Evolutionary conservation across 1,140 invertebrate species (phyloP).

Genomic region (Nautilus pompilius): DNA sequence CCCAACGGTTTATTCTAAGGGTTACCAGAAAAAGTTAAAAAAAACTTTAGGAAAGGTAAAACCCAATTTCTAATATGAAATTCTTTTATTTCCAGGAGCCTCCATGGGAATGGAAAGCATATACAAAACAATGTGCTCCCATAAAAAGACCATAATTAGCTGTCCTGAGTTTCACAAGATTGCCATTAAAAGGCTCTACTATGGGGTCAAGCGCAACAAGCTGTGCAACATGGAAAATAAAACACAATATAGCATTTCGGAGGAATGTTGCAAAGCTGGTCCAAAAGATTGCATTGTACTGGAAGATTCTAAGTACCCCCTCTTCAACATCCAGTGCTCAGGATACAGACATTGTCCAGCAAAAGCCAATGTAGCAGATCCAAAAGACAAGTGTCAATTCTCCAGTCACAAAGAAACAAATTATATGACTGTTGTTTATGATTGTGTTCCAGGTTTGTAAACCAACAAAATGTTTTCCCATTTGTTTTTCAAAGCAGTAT

Average conservation of each 20-base stretch:
- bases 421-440: constrained; percentile 38
- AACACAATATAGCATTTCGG: background rate
- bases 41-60: no score
- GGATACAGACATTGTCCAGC: constrained; percentile 24
- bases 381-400: no score
- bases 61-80: no score
- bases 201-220: constrained; percentile 26
- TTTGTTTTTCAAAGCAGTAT: background rate
- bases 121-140: background rate
- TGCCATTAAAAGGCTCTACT: constrained; percentile 36
- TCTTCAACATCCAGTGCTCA: constrained; percentile 32
- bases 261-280: constrained; percentile 24
- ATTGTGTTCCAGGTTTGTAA: constrained; percentile 32
- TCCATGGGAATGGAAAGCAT: no score
- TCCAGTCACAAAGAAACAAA: no score
- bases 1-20: no score
- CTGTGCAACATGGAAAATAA: constrained; percentile 10
- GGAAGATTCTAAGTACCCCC: constrained; percentile 25
- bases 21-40: no score
- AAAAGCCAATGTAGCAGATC: no score
- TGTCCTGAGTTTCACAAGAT: constrained; percentile 27
- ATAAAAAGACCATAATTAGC: background rate
- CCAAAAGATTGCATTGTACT: constrained; percentile 28
- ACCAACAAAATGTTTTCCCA: background rate
- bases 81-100: no score